phyloP scores from a whole-genome alignment of 2,888 invertebrate genomes.

The Lamellibrachia columna region DNA sequence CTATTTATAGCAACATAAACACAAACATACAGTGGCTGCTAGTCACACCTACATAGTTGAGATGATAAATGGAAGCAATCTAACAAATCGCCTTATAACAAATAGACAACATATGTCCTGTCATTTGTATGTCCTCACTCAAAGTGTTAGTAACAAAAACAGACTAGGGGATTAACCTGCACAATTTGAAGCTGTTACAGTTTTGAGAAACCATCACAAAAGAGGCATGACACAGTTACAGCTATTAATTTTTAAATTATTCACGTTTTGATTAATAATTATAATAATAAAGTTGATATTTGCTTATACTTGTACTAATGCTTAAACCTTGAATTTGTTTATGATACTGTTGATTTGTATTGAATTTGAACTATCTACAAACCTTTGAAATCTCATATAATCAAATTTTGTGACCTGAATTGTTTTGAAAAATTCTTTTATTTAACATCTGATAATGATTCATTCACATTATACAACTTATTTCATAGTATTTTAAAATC shows the following conservation, averaged over 20 bases:
- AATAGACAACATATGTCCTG: neutral
- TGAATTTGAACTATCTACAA: too few species aligned
- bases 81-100: neutral
- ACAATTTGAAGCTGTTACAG: neutral
- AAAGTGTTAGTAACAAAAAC: neutral
- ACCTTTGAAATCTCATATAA: too few species aligned
- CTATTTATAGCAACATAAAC: conserved; percentile 10
- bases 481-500: neutral
- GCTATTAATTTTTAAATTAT: too few species aligned
- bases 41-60: neutral
- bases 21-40: neutral
- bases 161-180: neutral
- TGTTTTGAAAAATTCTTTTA: too few species aligned
- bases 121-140: neutral
- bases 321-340: too few species aligned
- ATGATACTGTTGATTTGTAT: too few species aligned
- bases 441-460: neutral
- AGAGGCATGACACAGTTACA: neutral
- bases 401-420: too few species aligned
- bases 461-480: too few species aligned
- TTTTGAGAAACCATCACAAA: neutral
- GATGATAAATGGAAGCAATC: neutral
- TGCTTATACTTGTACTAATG: too few species aligned
- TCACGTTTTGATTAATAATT: too few species aligned
- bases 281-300: neutral